A percentile compares a stretch with the other conserved stretches of the same genome.
Conservation (phyloP, 2,888 invertebrate genomes). For the Synanthedon vespiformis region DNA sequence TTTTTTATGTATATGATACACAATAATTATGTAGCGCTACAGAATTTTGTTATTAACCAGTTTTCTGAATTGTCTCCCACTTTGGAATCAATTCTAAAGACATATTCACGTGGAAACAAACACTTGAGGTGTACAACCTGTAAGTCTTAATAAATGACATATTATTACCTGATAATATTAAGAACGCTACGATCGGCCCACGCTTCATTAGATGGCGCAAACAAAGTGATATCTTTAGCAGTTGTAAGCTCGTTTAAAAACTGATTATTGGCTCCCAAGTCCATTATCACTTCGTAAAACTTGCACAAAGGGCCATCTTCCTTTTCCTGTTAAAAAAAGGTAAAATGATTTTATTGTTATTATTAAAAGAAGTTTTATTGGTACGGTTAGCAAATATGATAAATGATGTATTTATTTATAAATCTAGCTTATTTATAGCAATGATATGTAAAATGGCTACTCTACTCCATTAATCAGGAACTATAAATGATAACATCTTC, state of each 20-base stretch:
- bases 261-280: constrained; percentile 76
- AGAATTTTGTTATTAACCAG: no score
- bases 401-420: no score
- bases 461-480: no score
- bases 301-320: constrained; percentile 77
- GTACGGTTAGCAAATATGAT: no score
- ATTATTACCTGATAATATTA: constrained; percentile 71
- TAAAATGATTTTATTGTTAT: constrained; percentile 1
- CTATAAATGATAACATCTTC: no score
- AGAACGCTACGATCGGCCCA: constrained; percentile 82
- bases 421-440: no score
- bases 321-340: constrained; percentile 38
- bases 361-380: background rate
- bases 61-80: no score
- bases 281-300: constrained; percentile 85
- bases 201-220: constrained; percentile 91
- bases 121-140: background rate
- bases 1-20: no score
- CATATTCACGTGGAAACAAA: background rate
- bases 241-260: constrained; percentile 79
- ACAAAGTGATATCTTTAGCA: constrained; percentile 82
- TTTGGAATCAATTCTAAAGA: background rate
- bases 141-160: background rate
- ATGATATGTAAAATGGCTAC: no score
- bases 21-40: no score